Conservation (phyloP, 1,140 invertebrate genomes). For the Zaprionus inermis region DNA sequence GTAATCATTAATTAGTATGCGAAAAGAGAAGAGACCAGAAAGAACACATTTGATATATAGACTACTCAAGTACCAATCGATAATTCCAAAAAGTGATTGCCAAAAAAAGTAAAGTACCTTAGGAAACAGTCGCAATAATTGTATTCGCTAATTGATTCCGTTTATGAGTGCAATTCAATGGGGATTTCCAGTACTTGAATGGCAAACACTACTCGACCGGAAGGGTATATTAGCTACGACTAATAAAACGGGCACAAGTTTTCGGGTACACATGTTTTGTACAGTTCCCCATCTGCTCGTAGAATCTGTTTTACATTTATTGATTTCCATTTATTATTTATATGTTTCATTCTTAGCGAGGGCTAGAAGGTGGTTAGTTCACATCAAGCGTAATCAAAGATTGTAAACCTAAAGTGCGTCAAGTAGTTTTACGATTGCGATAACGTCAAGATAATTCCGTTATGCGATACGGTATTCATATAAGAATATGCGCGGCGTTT, state of each 20-base stretch:
- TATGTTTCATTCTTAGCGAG: not conserved
- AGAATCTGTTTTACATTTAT: not conserved
- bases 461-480: conserved; percentile 29
- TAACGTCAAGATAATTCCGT: conserved; percentile 31
- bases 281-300: not conserved
- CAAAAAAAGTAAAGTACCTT: not conserved
- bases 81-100: conserved; percentile 13
- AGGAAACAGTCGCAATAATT: not conserved
- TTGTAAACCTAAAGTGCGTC: conserved; percentile 27
- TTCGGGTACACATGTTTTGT: not conserved
- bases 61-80: not conserved
- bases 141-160: conserved; percentile 7
- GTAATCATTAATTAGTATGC: conserved; percentile 20
- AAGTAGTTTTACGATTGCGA: conserved; percentile 11
- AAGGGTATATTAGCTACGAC: not conserved
- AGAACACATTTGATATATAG: not conserved
- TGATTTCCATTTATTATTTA: not conserved
- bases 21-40: not conserved
- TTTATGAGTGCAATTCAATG: conserved; percentile 7
- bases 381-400: conserved; percentile 13
- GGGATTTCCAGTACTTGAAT: conserved; percentile 1
- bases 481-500: conserved; percentile 39
- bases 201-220: conserved; percentile 2
- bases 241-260: not conserved
- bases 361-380: not conserved